phyloP scores from a whole-genome alignment of 2,797 vertebrate species.

The Hyperoplus lanceolatus region DNA sequence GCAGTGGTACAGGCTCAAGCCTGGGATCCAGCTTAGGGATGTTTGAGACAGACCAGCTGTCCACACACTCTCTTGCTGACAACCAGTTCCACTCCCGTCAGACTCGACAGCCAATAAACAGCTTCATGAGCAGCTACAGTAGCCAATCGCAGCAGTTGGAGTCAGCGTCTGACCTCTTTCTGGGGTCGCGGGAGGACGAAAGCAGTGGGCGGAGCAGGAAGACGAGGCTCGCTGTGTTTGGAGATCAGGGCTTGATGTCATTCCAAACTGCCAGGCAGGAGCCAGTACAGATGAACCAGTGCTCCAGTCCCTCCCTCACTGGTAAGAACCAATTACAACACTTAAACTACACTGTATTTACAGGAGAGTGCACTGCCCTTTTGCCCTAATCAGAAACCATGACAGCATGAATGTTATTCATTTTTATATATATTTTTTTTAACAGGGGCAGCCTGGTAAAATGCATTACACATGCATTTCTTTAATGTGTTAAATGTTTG shows the following conservation, averaged over 20 bases:
- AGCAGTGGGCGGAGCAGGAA: conserved; percentile 87
- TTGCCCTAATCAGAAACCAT: conserved; percentile 7
- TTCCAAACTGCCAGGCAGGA: conserved; percentile 92
- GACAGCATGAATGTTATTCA: conserved; percentile 9
- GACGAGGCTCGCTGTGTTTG: conserved; percentile 91
- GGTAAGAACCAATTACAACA: conserved; percentile 85
- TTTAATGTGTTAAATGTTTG: conserved; percentile 51
- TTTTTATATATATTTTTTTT: neutral
- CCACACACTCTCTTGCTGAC: conserved; percentile 91
- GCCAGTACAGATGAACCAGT: conserved; percentile 84
- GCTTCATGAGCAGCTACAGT: conserved; percentile 90
- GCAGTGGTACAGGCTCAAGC: conserved; percentile 81
- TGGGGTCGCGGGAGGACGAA: conserved; percentile 89
- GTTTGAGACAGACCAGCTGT: conserved; percentile 93
- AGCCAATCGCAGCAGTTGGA: conserved; percentile 88
- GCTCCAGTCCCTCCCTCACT: conserved; percentile 85
- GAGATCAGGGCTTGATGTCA: conserved; percentile 93
- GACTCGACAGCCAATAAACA: conserved; percentile 88
- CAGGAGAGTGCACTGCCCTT: neutral
- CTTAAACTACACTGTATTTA: conserved; percentile 21
- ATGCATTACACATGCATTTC: conserved; percentile 4
- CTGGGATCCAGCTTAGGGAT: conserved; percentile 81
- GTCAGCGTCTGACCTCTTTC: conserved; percentile 86
- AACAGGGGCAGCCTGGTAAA: conserved; percentile 6
- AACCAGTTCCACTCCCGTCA: conserved; percentile 92